Conservation (phyloP, 2,797 vertebrate species). For the Microcaecilia unicolor region DNA sequence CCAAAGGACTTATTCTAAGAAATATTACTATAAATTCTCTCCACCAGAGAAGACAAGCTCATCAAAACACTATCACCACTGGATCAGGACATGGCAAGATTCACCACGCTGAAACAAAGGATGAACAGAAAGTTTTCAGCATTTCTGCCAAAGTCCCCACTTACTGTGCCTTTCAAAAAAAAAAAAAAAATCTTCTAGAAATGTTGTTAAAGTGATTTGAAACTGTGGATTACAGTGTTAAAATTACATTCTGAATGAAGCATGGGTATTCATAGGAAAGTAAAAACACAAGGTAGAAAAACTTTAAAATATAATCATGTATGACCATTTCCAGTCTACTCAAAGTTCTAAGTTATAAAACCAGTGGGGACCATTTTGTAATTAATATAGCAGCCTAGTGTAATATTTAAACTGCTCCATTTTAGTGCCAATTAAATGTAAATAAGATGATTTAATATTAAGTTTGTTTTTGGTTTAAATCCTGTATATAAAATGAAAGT, state of each 20-base stretch:
- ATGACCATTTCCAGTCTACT: constrained; percentile 52
- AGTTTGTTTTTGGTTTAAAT: constrained; percentile 51
- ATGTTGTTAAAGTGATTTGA: constrained; percentile 57
- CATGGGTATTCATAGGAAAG: constrained; percentile 43
- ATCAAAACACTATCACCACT: constrained; percentile 64
- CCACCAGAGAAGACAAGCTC: constrained; percentile 63
- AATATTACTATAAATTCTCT: constrained; percentile 73
- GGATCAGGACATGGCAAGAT: constrained; percentile 63
- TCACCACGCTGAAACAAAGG: constrained; percentile 65
- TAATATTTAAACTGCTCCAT: constrained; percentile 61
- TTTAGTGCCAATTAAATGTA: constrained; percentile 63
- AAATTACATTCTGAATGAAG: constrained; percentile 33
- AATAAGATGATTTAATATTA: constrained; percentile 73
- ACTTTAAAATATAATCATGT: constrained; percentile 30
- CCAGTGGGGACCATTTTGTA: constrained; percentile 43
- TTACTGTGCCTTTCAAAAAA: constrained; percentile 69
- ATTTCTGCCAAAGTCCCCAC: constrained; percentile 58
- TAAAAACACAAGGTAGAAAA: constrained; percentile 19
- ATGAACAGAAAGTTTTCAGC: constrained; percentile 43
- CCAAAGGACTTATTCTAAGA: constrained; percentile 78
- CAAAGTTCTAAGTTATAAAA: constrained; percentile 41
- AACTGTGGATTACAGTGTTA: constrained; percentile 47
- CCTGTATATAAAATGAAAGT: constrained; percentile 69
- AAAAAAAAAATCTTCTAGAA: constrained; percentile 52
- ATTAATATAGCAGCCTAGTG: constrained; percentile 48